Evolutionary conservation across 2,888 invertebrate genomes (phyloP), one percentile per base, ranked within the genome.

Genomic region (Muschampia plurimacula): DNA sequence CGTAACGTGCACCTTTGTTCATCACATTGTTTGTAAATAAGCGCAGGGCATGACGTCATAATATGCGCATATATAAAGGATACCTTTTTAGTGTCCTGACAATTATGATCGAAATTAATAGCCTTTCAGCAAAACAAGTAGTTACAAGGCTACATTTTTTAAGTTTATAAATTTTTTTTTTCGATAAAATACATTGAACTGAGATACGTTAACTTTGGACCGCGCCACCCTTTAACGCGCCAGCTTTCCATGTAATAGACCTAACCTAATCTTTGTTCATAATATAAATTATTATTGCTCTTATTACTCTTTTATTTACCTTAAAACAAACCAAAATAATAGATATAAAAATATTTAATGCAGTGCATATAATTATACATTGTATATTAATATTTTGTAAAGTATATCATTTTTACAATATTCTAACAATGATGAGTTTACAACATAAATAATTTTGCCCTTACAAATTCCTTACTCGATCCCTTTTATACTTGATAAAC

Each of bases 401-500:
- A 41, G 15, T 55, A n/a, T 1, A 55, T 36, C 6, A 39, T 15
- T 62, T 62, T 15, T 41, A 39, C 4, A 62, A 15, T 39, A 62
- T 62, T n/a, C 2, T 41, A 15, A 36, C 36, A 13, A 62, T 41
- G 36, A 41, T 41, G n/a, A 15, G 60, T 32, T 32, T 12, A 57
- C 28, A 32, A 32, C 5, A 28, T 12, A 57, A 55, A 57, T n/a
- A 10, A 28, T 9, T 63, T 59, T 68, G 15, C 28, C 49, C 46
- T 69, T 86, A 86, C 79, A 89, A 82, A 67, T 84, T 88, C 81
- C 81, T 88, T 74, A 94, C 77, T 80, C 93, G 90, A 72, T 87
- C 87, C 75, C 86, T 93, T 85, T 96, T 97, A 85, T 97, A 97
- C 80, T 96, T 96, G 73, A 97, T 96, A 86, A 97, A 97, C 79